Evolutionary conservation across 2,113 vertebrate genomes (phyloP).

Genomic region (Ramphastos sulfuratus): DNA sequence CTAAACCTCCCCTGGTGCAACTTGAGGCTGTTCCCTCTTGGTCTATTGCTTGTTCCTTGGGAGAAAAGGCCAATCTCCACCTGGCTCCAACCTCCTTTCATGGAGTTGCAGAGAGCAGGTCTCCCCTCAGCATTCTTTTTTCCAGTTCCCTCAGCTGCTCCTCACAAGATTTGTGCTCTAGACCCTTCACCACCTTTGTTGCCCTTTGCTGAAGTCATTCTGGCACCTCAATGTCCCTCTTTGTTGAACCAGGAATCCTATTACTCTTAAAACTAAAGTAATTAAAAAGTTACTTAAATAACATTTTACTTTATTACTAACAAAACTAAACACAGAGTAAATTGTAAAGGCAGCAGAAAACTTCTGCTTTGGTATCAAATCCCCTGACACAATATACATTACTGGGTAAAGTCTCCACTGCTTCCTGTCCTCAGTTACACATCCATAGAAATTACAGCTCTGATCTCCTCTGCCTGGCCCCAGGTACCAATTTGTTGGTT

Average conservation of each 20-base stretch:
- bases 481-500: not conserved
- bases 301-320: not conserved
- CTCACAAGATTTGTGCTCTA: too few relatives aligned
- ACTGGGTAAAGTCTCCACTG: not conserved
- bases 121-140: too few relatives aligned
- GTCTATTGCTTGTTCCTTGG: too few relatives aligned
- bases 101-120: too few relatives aligned
- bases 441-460: not conserved
- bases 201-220: too few relatives aligned
- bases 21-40: too few relatives aligned
- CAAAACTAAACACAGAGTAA: not conserved
- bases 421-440: not conserved
- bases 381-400: not conserved
- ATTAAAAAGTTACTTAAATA: not conserved
- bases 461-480: not conserved
- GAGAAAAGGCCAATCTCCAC: too few relatives aligned
- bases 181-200: too few relatives aligned
- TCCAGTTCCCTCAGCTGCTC: too few relatives aligned
- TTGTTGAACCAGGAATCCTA: not conserved
- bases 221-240: not conserved
- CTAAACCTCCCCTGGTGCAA: too few relatives aligned
- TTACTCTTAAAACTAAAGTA: not conserved
- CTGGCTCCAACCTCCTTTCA: too few relatives aligned
- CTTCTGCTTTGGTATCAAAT: not conserved
- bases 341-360: not conserved